Evolutionary conservation across 2,797 vertebrate genomes (phyloP), one percentile per base, ranked within the genome.

Genomic region (Emydoidea blandingii): DNA sequence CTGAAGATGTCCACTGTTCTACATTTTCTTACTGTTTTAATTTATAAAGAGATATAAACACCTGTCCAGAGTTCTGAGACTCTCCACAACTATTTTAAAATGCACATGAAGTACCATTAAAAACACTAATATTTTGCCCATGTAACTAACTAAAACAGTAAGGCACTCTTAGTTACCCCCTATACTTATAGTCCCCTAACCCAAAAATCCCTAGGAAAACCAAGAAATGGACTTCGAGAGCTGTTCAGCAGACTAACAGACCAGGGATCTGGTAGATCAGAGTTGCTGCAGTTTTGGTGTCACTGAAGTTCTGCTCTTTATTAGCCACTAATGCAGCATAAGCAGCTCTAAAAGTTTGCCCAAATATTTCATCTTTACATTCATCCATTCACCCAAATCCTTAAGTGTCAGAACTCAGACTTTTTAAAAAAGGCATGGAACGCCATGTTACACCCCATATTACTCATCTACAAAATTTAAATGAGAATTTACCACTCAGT

Each of bases 341-440:
- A 89, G 54, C 37, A 41, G n/a, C 68, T 72, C 57, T 82, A 65
- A 80, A 79, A 89, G 53, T 90, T 87, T 81, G 91, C 16, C 16
- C 14, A 47, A 3, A 29, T 54, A 54, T 44, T 87, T 54, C 83
- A 84, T 5, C 19, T 84, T 83, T 5, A 0, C 41, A 79, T 79
- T 78, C 82, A 29, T 19, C 90, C 8, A 41, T 74, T 54, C 78
- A 94, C 23, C 19, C 68, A 68, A 59, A 47, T n/a, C 54, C 47
- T 37, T 5, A 47, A 86, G 59, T 52, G 56, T 44, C 86, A 96
- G 57, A 92, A 95, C 53, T 65, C 81, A 93, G 57, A 94, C 52
- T 86, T 88, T 14, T 91, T 83, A 86, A 83, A 91, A 76, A 49
- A 89, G 37, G 52, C 62, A 89, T 0, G 78, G 74, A 89, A 83